phyloP scores from a whole-genome alignment of 2,797 vertebrate genomes.

The Limosa lapponica region DNA sequence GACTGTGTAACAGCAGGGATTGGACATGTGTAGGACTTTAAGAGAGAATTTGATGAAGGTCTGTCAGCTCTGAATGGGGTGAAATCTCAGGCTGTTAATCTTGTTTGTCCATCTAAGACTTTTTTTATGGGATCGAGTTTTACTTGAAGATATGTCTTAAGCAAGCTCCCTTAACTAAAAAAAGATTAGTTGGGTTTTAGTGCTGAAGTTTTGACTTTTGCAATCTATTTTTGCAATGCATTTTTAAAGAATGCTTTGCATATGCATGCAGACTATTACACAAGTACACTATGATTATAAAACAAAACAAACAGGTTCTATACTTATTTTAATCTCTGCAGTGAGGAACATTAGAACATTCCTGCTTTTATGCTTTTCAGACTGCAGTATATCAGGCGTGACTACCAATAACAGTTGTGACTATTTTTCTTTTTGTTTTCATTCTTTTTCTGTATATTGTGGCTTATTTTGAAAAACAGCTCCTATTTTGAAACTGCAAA shows the following conservation, averaged over 20 bases:
- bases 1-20: not conserved
- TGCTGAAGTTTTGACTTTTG: not conserved
- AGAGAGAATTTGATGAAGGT: not conserved
- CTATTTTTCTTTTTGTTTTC: not conserved
- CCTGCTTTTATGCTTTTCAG: not conserved
- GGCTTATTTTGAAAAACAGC: not conserved
- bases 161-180: not conserved
- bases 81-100: not conserved
- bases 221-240: not conserved
- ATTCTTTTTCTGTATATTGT: not conserved
- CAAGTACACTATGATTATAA: not conserved
- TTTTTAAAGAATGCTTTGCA: not conserved
- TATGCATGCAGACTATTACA: not conserved
- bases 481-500: not conserved
- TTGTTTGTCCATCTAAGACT: not conserved
- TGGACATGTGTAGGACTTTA: not conserved
- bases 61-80: not conserved
- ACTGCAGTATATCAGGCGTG: not conserved
- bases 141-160: not conserved
- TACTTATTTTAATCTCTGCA: not conserved
- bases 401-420: not conserved
- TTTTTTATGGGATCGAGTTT: not conserved
- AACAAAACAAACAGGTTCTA: not conserved
- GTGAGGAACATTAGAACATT: not conserved
- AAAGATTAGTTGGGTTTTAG: not conserved